Percentiles rank a stretch among this genome's conserved stretches.
phyloP scores from a whole-genome alignment of 2,797 vertebrate species.

The Myiotriccus ornatus region DNA sequence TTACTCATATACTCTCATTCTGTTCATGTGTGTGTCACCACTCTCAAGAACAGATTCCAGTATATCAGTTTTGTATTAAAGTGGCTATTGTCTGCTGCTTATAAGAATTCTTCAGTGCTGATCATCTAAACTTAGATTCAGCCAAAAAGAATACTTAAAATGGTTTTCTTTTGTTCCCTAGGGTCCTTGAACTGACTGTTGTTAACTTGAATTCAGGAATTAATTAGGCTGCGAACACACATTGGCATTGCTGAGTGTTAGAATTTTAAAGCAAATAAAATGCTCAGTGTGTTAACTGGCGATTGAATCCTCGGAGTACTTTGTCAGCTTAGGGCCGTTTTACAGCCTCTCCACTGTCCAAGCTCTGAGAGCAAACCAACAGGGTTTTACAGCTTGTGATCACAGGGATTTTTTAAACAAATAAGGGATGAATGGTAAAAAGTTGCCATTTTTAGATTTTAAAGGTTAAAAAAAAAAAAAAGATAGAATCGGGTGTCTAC shows the following conservation, averaged over 20 bases:
- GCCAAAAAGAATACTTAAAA: conserved; percentile 38
- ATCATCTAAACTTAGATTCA: conserved; percentile 14
- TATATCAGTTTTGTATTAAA: conserved; percentile 34
- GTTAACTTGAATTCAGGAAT: conserved; percentile 53
- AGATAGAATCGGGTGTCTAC: not conserved
- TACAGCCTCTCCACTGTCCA: not conserved
- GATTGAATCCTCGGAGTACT: not conserved
- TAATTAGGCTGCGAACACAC: conserved; percentile 58
- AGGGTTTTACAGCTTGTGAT: not conserved
- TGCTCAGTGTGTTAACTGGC: conserved; percentile 52
- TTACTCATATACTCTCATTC: not conserved
- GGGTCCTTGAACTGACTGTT: conserved; percentile 29
- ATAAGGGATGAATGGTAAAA: not conserved
- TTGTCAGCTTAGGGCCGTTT: conserved; percentile 30
- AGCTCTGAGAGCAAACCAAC: not conserved
- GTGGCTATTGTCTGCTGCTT: conserved; percentile 31
- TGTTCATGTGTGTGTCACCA: conserved; percentile 9
- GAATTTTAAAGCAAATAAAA: conserved; percentile 58
- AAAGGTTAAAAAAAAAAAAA: not conserved
- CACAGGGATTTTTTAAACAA: conserved; percentile 2
- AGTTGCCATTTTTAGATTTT: not conserved
- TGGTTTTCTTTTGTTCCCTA: conserved; percentile 44
- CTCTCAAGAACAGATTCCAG: not conserved
- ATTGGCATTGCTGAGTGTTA: conserved; percentile 28
- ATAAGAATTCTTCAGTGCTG: conserved; percentile 13